Conservation (phyloP, 2,797 vertebrate genomes). For the Schizothorax lantsangensis region DNA sequence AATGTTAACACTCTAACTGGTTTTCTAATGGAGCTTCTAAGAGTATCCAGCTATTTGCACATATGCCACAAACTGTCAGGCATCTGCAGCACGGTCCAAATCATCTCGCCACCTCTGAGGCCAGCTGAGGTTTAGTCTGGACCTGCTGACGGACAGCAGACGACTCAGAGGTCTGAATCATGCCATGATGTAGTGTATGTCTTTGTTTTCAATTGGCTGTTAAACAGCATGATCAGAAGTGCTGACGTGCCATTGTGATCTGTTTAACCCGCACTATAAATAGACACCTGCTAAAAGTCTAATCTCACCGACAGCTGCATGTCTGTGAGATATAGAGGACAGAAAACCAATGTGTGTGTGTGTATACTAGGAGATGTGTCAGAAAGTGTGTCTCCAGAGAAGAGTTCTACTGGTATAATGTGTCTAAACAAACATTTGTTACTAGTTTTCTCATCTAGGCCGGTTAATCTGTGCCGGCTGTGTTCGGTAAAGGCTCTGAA, state of each 20-base stretch:
- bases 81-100: neutral
- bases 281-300: constrained; percentile 52
- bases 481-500: neutral
- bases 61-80: neutral
- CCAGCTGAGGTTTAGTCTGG: constrained; percentile 9
- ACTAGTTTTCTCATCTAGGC: neutral
- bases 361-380: neutral
- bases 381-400: neutral
- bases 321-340: neutral
- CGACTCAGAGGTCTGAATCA: neutral
- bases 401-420: neutral
- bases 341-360: neutral
- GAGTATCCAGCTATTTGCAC: neutral
- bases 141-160: constrained; percentile 4
- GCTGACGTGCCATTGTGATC: constrained; percentile 16
- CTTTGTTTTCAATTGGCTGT: constrained; percentile 18
- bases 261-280: constrained; percentile 47
- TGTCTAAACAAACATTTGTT: constrained; percentile 9
- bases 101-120: neutral
- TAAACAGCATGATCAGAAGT: constrained; percentile 18
- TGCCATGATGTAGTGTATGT: neutral
- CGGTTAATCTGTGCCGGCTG: neutral
- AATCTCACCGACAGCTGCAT: constrained; percentile 47
- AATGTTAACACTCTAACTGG: neutral
- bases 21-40: neutral